Conservation (phyloP, 2,888 invertebrate species). For the Ennomos quercinarius region DNA sequence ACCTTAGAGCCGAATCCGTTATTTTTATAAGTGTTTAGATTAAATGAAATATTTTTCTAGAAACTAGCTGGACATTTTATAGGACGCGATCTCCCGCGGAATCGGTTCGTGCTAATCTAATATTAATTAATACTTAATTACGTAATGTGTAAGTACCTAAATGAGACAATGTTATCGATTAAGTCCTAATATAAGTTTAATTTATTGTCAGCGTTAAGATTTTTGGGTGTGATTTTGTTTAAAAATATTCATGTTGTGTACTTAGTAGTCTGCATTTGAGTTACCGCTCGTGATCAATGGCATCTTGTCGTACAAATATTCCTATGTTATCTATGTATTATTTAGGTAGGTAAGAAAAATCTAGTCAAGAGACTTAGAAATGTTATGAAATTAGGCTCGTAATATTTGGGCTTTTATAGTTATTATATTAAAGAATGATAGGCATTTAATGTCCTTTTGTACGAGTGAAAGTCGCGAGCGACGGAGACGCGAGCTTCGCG, state of each 20-base stretch:
- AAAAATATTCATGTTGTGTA: slow-evolving; percentile 74
- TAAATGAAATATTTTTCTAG: slow-evolving; percentile 81
- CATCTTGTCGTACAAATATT: slow-evolving; percentile 86
- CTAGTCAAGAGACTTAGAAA: slow-evolving; percentile 85
- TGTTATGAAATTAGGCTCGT: slow-evolving; percentile 77
- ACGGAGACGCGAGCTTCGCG: background rate
- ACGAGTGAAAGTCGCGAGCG: slow-evolving; percentile 45
- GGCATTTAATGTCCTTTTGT: slow-evolving; percentile 74
- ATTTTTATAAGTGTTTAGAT: slow-evolving; percentile 81
- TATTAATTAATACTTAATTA: slow-evolving; percentile 45
- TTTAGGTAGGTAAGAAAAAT: slow-evolving; percentile 81
- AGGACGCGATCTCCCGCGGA: slow-evolving; percentile 81
- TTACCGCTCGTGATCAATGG: slow-evolving; percentile 85
- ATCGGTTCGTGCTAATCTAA: slow-evolving; percentile 73
- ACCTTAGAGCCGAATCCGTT: slow-evolving; percentile 78
- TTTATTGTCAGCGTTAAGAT: slow-evolving; percentile 74
- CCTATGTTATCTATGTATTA: slow-evolving; percentile 84
- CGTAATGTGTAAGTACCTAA: slow-evolving; percentile 49
- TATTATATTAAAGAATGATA: slow-evolving; percentile 66
- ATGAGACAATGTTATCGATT: slow-evolving; percentile 66
- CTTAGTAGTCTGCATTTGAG: slow-evolving; percentile 84
- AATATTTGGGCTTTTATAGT: slow-evolving; percentile 75
- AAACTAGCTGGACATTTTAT: slow-evolving; percentile 71
- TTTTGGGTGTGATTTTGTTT: slow-evolving; percentile 82
- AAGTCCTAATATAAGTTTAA: slow-evolving; percentile 74